Evolutionary conservation across 2,888 invertebrate species (phyloP).

Genomic region (Chymomyza amoena): DNA sequence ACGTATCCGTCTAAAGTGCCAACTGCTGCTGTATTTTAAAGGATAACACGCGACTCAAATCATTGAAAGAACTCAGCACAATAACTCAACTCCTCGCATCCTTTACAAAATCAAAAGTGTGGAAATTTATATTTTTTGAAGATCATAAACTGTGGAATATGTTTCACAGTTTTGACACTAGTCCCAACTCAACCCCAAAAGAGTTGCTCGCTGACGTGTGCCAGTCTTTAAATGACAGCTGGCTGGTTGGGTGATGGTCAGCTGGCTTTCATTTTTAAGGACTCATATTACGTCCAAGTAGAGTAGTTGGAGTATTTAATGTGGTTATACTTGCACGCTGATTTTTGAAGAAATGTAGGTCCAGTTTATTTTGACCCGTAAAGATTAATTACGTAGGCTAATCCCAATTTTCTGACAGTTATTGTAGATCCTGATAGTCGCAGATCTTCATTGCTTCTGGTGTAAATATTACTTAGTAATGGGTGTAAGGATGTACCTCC

Average conservation of each 20-base stretch:
- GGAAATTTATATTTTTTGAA: slow-evolving; percentile 43
- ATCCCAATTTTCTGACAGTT: too few relatives aligned
- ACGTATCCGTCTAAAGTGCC: not conserved
- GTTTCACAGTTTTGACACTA: not conserved
- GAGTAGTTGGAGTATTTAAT: not conserved
- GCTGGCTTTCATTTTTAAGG: not conserved
- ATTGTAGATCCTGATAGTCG: too few relatives aligned
- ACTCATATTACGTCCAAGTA: not conserved
- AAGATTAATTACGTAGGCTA: too few relatives aligned
- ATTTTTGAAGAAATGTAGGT: too few relatives aligned
- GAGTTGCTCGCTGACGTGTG: not conserved
- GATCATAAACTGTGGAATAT: not conserved
- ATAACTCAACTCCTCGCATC: slow-evolving; percentile 38
- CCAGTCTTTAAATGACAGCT: not conserved
- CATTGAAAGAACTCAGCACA: not conserved
- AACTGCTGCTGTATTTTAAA: slow-evolving; percentile 34
- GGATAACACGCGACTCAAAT: slow-evolving; percentile 66
- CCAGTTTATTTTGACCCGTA: too few relatives aligned
- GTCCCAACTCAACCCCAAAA: slow-evolving; percentile 7
- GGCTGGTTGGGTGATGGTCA: not conserved
- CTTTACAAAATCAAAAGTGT: slow-evolving; percentile 67
- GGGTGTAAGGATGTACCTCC: too few relatives aligned
- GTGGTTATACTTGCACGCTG: too few relatives aligned
- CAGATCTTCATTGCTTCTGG: too few relatives aligned
- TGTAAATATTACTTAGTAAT: too few relatives aligned